Evolutionary conservation across 1,140 invertebrate species (phyloP).

Genomic region (Cardiocondyla obscurior): DNA sequence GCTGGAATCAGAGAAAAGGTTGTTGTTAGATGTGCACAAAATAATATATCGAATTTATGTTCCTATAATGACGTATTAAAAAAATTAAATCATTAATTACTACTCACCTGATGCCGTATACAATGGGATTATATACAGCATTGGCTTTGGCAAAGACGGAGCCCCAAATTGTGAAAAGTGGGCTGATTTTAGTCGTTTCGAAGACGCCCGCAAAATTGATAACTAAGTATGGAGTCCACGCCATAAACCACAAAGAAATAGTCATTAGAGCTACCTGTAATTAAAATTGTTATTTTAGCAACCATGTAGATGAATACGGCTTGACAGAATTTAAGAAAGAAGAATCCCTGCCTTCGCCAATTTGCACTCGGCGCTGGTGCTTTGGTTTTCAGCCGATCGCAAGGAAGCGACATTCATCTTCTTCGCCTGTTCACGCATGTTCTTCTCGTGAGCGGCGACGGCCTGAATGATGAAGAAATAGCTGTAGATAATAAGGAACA

Average conservation of each 20-base stretch:
- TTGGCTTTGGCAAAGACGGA: slow-evolving; percentile 92
- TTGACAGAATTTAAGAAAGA: not conserved
- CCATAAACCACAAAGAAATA: slow-evolving; percentile 92
- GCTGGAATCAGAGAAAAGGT: slow-evolving; percentile 80
- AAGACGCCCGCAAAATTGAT: slow-evolving; percentile 92
- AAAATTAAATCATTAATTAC: not conserved
- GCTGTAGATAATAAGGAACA: slow-evolving; percentile 89
- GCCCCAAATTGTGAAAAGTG: slow-evolving; percentile 91
- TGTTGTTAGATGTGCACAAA: no score
- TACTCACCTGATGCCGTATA: slow-evolving; percentile 90
- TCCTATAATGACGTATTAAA: slow-evolving; percentile 6
- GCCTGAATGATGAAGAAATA: slow-evolving; percentile 92
- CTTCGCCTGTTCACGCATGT: slow-evolving; percentile 92
- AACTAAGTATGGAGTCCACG: slow-evolving; percentile 93
- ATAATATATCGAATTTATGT: slow-evolving; percentile 12
- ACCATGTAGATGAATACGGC: not conserved
- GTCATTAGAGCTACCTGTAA: slow-evolving; percentile 90
- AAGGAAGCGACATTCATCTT: slow-evolving; percentile 94
- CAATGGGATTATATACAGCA: slow-evolving; percentile 92
- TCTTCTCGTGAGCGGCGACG: slow-evolving; percentile 91
- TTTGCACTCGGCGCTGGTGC: slow-evolving; percentile 89
- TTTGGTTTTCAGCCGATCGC: slow-evolving; percentile 87
- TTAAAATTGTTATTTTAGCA: not conserved
- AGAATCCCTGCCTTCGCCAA: slow-evolving; percentile 87
- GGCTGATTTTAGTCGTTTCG: slow-evolving; percentile 86